phyloP scores from a whole-genome alignment of 2,888 invertebrate genomes.

The Odontocolon sp. region DNA sequence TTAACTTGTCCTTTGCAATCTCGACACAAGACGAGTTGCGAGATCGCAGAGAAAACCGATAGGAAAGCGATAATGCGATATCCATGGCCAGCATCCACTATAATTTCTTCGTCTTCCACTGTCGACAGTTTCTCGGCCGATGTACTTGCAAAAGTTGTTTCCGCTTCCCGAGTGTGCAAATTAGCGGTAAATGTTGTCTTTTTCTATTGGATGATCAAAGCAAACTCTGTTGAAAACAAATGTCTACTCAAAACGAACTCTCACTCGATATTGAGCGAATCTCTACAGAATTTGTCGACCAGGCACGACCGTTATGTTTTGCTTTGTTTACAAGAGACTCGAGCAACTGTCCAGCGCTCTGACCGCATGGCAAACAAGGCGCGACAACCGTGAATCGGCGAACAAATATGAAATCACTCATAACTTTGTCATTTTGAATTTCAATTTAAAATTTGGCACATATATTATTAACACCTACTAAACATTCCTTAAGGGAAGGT shows the following conservation, averaged over 20 bases:
- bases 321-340: no score
- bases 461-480: no score
- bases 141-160: slow-evolving; percentile 18
- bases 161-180: slow-evolving; percentile 20
- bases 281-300: not conserved
- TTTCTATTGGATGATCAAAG: not conserved
- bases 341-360: no score
- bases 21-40: slow-evolving; percentile 11
- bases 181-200: slow-evolving; percentile 5
- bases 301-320: not conserved
- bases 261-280: not conserved
- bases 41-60: slow-evolving; percentile 12
- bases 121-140: slow-evolving; percentile 15
- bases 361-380: no score
- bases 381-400: no score
- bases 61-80: slow-evolving; percentile 21
- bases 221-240: not conserved
- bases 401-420: no score
- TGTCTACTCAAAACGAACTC: not conserved
- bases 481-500: no score
- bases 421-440: no score
- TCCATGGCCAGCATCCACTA: slow-evolving; percentile 5
- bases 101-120: slow-evolving; percentile 19
- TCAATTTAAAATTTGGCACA: no score
- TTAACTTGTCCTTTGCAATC: not conserved